Conservation (phyloP, 2,113 vertebrate species). For the Sorex araneus region DNA sequence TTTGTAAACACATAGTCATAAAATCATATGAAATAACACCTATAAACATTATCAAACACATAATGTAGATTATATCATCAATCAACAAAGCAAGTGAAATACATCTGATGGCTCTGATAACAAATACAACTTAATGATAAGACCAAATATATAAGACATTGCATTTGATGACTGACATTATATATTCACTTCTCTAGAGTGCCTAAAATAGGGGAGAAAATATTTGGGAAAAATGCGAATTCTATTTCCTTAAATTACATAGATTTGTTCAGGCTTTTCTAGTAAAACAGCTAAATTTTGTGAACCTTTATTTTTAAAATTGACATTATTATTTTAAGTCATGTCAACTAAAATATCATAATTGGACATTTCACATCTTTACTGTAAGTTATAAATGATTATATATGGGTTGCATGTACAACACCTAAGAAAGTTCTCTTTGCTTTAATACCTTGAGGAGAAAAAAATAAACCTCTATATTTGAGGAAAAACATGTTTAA, state of each 20-base stretch:
- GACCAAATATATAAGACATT: neutral
- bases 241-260: slow-evolving; percentile 33
- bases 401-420: neutral
- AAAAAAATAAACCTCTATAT: neutral
- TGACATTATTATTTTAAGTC: slow-evolving; percentile 42
- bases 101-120: neutral
- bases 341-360: neutral
- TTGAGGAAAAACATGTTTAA: slow-evolving; percentile 59
- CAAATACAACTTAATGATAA: neutral
- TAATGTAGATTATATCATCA: slow-evolving; percentile 44
- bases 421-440: slow-evolving; percentile 33
- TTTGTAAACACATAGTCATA: neutral
- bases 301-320: neutral
- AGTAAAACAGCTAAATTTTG: slow-evolving; percentile 16
- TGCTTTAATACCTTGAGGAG: neutral
- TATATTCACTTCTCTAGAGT: slow-evolving; percentile 29
- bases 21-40: neutral
- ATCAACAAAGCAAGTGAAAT: slow-evolving; percentile 51
- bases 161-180: slow-evolving; percentile 5
- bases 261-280: slow-evolving; percentile 18
- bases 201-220: neutral
- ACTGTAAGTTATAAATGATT: slow-evolving; percentile 55
- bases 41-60: neutral
- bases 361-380: slow-evolving; percentile 43
- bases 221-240: slow-evolving; percentile 5